Evolutionary conservation across 2,797 vertebrate species (phyloP), one percentile per base, ranked within the genome.

Genomic region (Discoglossus pictus): DNA sequence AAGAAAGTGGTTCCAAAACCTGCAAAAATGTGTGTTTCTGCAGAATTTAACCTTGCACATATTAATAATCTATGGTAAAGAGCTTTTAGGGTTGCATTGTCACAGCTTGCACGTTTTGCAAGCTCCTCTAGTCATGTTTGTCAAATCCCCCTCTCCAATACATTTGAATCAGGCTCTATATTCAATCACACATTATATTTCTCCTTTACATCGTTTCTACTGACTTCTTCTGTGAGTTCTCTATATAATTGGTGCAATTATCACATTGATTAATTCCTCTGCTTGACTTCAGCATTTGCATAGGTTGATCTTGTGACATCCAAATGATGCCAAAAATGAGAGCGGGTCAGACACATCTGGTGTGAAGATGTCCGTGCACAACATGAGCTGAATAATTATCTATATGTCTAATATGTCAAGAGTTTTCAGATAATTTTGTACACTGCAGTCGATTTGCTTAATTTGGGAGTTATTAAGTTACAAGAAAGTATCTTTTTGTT

Each of bases 201-300:
- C 46, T 55, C 38, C 34, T 13, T 38, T 59, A 64, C 60, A 51
- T 64, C 39, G 4, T 59, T 71, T 42, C 52, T 46, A 43, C 61
- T 71, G 68, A 59, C 68, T 71, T 31, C 27, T 31, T 71, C 38
- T 52, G 25, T 31, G 46, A 71, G 68, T 65, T 77, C 75, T 68
- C 80, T 67, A 48, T 70, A 42, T 61, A 74, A 61, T 63, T 67
- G 46, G 40, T 24, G 53, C 64, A 63, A 66, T 71, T 71, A 71
- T 58, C 20, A 53, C 75, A 58, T 73, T 77, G 78, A 83, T 82
- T 77, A 79, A 82, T 81, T 79, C 74, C 75, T 78, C 73, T 24
- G 71, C 69, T 74, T 80, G 73, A 77, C 80, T 80, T 75, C 74
- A 74, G 67, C 18, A 82, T 80, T 81, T 83, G 79, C 80, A 79